These are phyloP conservation scores for Papilio polyxenes DNA, from an alignment of 1,140 invertebrate genomes.

Conservation along the genomic window DNA sequence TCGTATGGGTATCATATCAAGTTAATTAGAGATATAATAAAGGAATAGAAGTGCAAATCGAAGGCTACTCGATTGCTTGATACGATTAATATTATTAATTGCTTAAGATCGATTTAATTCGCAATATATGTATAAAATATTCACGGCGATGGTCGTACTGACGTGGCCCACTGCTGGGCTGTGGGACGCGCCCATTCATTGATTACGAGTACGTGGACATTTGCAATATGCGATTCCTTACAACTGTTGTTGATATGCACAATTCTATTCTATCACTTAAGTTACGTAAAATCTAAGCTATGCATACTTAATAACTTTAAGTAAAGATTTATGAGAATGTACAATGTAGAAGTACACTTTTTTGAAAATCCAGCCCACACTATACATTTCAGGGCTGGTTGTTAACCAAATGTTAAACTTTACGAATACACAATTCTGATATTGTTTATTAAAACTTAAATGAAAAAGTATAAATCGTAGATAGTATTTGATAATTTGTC, in stretches of 20 bases:
- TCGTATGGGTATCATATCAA: background rate
- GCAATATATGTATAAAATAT: conserved; percentile 27
- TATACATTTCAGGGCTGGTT: too few species aligned
- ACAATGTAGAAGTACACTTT: too few species aligned
- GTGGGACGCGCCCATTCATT: background rate
- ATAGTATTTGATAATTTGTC: background rate
- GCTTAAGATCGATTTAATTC: conserved; percentile 30
- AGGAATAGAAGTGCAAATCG: background rate
- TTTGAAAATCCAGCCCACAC: too few species aligned
- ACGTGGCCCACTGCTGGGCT: conserved; percentile 11
- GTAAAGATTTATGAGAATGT: too few species aligned
- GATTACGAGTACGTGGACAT: conserved; percentile 15
- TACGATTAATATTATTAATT: conserved; percentile 5
- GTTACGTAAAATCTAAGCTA: too few species aligned
- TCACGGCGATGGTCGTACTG: background rate
- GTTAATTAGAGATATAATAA: background rate
- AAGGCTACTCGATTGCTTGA: background rate
- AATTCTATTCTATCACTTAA: background rate
- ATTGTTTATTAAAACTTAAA: background rate
- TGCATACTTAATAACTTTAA: too few species aligned
- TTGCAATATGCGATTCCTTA: background rate
- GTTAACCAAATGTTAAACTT: too few species aligned
- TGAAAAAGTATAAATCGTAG: background rate
- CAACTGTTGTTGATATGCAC: background rate
- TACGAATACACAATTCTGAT: too few species aligned